Percentiles rank a stretch among this genome's conserved stretches.
phyloP scores from a whole-genome alignment of 2,113 vertebrate genomes.

The Megalops atlanticus region DNA sequence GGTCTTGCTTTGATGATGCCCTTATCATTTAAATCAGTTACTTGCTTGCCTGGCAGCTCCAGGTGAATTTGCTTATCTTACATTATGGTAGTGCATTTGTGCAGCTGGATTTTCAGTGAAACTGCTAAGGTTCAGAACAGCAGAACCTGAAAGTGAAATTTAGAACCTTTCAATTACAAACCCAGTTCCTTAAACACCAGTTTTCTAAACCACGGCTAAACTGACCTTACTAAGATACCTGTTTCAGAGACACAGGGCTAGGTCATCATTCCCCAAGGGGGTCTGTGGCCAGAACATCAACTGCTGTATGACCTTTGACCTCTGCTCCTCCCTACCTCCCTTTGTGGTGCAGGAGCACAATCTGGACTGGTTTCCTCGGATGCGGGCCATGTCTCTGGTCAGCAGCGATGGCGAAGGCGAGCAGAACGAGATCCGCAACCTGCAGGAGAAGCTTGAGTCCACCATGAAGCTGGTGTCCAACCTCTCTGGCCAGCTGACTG shows the following conservation, averaged over 20 bases:
- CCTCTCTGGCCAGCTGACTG: constrained; percentile 91
- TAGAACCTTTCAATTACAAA: too few species aligned
- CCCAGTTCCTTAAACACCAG: too few species aligned
- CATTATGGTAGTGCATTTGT: background rate
- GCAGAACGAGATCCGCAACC: constrained; percentile 93
- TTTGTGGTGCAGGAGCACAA: constrained; percentile 82
- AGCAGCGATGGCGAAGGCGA: constrained; percentile 96
- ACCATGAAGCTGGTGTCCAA: constrained; percentile 96
- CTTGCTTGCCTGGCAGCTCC: background rate
- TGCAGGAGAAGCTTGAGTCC: constrained; percentile 97
- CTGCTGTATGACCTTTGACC: too few species aligned
- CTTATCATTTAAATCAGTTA: background rate
- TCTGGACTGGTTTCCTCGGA: constrained; percentile 96
- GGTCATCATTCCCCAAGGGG: background rate
- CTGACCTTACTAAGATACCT: background rate
- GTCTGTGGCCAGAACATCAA: background rate
- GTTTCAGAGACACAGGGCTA: background rate
- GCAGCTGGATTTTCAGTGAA: background rate
- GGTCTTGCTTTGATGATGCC: background rate
- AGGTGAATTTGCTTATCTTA: background rate
- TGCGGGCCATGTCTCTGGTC: constrained; percentile 97
- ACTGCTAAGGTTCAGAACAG: background rate
- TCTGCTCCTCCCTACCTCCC: background rate
- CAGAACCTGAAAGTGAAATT: background rate
- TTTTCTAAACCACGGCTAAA: background rate